phyloP scores from a whole-genome alignment of 2,797 vertebrate species.

The Melanotaenia maccullochi region DNA sequence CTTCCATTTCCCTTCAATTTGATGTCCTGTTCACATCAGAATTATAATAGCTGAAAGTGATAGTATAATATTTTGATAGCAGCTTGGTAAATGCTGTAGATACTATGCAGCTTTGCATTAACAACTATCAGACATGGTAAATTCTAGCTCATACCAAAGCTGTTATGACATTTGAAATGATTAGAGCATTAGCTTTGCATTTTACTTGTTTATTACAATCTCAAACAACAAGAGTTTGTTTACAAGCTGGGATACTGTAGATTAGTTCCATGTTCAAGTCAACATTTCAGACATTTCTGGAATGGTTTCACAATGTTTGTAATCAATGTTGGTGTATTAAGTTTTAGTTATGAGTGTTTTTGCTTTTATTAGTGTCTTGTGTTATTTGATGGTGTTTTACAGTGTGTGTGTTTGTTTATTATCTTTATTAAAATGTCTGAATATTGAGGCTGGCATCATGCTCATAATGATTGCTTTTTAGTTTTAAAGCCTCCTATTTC shows the following conservation, averaged over 20 bases:
- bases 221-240: constrained; percentile 20
- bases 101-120: constrained; percentile 27
- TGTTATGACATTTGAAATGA: constrained; percentile 17
- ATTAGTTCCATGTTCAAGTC: constrained; percentile 17
- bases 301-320: neutral
- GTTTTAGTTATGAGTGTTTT: neutral
- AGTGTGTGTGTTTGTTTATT: neutral
- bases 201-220: constrained; percentile 34
- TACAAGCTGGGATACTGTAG: constrained; percentile 4
- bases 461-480: neutral
- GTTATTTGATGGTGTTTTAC: neutral
- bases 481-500: neutral
- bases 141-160: neutral
- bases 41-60: constrained; percentile 41
- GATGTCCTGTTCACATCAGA: constrained; percentile 39
- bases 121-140: constrained; percentile 20
- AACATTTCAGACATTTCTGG: neutral
- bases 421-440: neutral
- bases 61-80: constrained; percentile 14
- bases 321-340: neutral
- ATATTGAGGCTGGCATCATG: neutral
- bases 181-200: constrained; percentile 15
- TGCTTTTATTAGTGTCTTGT: neutral
- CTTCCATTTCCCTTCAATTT: constrained; percentile 33
- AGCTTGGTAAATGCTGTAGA: constrained; percentile 10